Conservation (phyloP, 2,888 invertebrate species). For the Drosophila heteroneura region DNA sequence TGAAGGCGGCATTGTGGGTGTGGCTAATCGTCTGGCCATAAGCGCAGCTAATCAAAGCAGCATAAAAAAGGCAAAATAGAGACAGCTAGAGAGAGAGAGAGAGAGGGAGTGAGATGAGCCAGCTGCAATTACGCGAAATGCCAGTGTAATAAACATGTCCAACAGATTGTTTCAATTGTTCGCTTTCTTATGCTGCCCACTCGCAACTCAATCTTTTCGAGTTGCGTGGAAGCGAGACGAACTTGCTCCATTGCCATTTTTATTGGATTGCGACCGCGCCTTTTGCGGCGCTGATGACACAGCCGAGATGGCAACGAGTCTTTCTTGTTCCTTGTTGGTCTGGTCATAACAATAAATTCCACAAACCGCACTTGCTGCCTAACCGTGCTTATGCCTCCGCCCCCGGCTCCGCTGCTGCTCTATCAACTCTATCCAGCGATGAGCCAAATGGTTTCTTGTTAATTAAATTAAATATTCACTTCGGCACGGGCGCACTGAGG, state of each 20-base stretch:
- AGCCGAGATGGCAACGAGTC: slow-evolving; percentile 40
- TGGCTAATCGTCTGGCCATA: slow-evolving; percentile 75
- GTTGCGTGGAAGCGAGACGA: slow-evolving; percentile 5
- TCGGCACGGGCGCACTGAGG: slow-evolving; percentile 2
- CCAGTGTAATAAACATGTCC: slow-evolving; percentile 77
- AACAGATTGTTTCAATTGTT: slow-evolving; percentile 76
- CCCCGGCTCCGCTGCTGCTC: background rate
- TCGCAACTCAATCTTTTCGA: slow-evolving; percentile 59
- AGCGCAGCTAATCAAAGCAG: slow-evolving; percentile 71
- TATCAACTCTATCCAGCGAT: slow-evolving; percentile 40
- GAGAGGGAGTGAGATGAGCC: slow-evolving; percentile 27
- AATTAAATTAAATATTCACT: slow-evolving; percentile 85
- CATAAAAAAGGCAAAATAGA: slow-evolving; percentile 39
- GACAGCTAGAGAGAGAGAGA: background rate
- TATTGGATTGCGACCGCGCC: slow-evolving; percentile 39
- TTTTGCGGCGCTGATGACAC: slow-evolving; percentile 58
- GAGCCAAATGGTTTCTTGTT: slow-evolving; percentile 82
- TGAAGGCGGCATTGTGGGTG: slow-evolving; percentile 67
- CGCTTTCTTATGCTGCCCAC: slow-evolving; percentile 28
- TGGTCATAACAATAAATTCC: slow-evolving; percentile 82
- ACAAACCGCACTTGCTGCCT: slow-evolving; percentile 37
- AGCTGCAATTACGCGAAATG: slow-evolving; percentile 70
- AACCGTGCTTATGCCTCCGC: background rate
- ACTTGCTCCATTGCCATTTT: slow-evolving; percentile 48
- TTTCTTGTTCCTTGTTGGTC: slow-evolving; percentile 53